These are phyloP conservation scores for Xanthostigma xanthostigma DNA, from an alignment of 2,888 invertebrate genomes.

Conservation along the genomic window DNA sequence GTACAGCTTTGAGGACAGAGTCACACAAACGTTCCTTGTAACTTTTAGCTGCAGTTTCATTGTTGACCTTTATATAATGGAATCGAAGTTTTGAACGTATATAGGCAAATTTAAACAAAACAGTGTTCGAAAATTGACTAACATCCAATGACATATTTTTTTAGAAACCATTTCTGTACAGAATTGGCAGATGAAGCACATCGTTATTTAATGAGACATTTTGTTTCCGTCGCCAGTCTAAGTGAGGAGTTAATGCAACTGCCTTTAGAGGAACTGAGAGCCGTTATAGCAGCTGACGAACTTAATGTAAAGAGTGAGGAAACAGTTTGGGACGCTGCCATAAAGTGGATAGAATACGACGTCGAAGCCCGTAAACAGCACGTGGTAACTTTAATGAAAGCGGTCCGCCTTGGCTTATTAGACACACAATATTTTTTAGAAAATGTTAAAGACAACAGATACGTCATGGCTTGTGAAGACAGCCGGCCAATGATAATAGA, in stretches of 20 bases:
- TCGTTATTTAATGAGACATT: constrained; percentile 59
- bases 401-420: constrained; percentile 66
- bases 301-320: constrained; percentile 80
- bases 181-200: constrained; percentile 53
- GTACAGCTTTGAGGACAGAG: too few relatives aligned
- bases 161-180: constrained; percentile 52
- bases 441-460: constrained; percentile 76
- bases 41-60: too few relatives aligned
- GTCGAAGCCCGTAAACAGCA: constrained; percentile 54
- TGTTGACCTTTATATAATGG: too few relatives aligned
- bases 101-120: too few relatives aligned
- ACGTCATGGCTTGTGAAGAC: constrained; percentile 66
- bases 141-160: constrained; percentile 12
- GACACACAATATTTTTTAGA: constrained; percentile 85
- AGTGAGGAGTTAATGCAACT: constrained; percentile 63
- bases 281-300: constrained; percentile 67
- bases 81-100: too few relatives aligned
- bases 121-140: too few relatives aligned
- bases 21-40: too few relatives aligned
- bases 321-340: constrained; percentile 69
- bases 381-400: constrained; percentile 64
- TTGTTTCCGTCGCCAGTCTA: constrained; percentile 53
- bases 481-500: constrained; percentile 82
- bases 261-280: constrained; percentile 54
- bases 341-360: constrained; percentile 76